Conservation (phyloP, 2,888 invertebrate genomes). For the Perithous albicinctus region DNA sequence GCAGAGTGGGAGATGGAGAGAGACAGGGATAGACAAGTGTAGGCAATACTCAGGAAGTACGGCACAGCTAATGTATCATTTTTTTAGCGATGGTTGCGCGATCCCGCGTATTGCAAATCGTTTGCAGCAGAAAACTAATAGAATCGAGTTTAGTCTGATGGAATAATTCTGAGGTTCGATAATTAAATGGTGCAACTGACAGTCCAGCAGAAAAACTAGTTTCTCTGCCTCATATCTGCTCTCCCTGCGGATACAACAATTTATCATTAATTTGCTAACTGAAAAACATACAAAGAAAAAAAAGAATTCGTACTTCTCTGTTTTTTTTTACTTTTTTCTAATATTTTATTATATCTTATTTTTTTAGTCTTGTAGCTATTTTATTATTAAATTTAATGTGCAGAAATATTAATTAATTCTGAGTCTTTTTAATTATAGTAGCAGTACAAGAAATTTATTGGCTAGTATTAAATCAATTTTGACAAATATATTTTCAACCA, state of each 20-base stretch:
- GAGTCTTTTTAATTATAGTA: too few relatives aligned
- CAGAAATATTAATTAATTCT: too few relatives aligned
- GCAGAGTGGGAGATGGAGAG: constrained; percentile 64
- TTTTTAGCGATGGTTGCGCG: constrained; percentile 29
- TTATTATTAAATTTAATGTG: too few relatives aligned
- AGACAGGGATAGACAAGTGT: constrained; percentile 8
- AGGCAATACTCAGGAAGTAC: constrained; percentile 39
- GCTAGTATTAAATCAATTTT: too few relatives aligned
- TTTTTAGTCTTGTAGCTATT: background rate
- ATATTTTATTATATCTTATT: background rate
- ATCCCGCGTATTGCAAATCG: constrained; percentile 35
- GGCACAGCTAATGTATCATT: constrained; percentile 36
- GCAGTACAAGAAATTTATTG: too few relatives aligned
- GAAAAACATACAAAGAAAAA: background rate
- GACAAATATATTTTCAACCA: too few relatives aligned
- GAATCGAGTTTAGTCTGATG: constrained; percentile 2
- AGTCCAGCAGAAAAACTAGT: background rate
- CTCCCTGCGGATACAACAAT: background rate
- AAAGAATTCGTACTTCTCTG: background rate
- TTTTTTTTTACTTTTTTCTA: background rate
- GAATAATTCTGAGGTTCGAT: constrained; percentile 25
- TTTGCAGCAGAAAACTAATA: constrained; percentile 29
- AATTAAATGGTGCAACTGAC: background rate
- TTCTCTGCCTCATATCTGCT: background rate
- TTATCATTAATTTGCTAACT: background rate